phyloP scores from a whole-genome alignment of 2,797 vertebrate genomes.

The Typhlichthys subterraneus region DNA sequence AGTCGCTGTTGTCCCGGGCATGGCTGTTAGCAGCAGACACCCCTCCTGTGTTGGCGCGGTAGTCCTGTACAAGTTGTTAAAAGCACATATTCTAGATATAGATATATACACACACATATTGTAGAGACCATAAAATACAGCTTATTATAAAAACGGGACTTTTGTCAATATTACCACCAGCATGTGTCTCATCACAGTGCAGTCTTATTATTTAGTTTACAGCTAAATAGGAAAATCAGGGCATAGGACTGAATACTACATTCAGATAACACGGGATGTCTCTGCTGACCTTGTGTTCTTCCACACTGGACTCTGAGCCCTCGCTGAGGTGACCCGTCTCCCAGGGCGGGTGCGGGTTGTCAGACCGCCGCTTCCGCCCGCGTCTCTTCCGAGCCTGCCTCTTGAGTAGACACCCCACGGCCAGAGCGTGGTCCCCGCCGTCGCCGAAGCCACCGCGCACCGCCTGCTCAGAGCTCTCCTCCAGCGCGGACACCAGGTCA shows the following conservation, averaged over 20 bases:
- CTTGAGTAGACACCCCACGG: slow-evolving; percentile 90
- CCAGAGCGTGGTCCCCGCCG: slow-evolving; percentile 90
- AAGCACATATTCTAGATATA: slow-evolving; percentile 19
- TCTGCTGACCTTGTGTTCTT: slow-evolving; percentile 83
- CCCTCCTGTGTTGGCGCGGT: slow-evolving; percentile 75
- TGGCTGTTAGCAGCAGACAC: slow-evolving; percentile 77
- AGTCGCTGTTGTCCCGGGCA: slow-evolving; percentile 93
- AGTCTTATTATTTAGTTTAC: no score
- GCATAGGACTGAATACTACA: no score
- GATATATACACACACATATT: background rate
- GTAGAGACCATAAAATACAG: no score
- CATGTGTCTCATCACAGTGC: no score
- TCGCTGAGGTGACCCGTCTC: slow-evolving; percentile 94
- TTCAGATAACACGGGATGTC: no score
- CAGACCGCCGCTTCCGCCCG: slow-evolving; percentile 90
- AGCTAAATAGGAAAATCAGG: no score
- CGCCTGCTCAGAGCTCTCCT: slow-evolving; percentile 91
- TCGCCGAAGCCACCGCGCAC: slow-evolving; percentile 92
- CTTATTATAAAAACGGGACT: no score
- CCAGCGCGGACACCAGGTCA: slow-evolving; percentile 93
- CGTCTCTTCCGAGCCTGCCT: slow-evolving; percentile 93
- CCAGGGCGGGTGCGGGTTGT: slow-evolving; percentile 90
- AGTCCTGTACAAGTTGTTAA: slow-evolving; percentile 78
- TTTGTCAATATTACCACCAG: no score
- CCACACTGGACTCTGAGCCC: slow-evolving; percentile 94